These are phyloP conservation scores for Botia kubotai DNA, from an alignment of 2,797 vertebrate genomes.

Conservation along the genomic window DNA sequence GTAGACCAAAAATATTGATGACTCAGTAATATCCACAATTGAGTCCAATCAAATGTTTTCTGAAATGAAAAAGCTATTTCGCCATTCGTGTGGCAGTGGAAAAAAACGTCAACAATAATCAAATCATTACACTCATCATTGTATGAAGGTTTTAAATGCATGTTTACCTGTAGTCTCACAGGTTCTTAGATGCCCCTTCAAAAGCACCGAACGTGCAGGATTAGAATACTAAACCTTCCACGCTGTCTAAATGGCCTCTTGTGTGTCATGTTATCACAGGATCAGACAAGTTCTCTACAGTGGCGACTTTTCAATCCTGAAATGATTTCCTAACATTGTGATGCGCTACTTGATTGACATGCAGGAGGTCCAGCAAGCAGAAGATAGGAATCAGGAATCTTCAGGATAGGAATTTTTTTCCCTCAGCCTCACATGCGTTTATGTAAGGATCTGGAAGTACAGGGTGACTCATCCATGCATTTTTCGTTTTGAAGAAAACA, in stretches of 20 bases:
- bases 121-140: neutral
- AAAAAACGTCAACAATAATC: neutral
- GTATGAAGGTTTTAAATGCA: neutral
- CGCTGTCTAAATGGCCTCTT: neutral
- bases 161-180: neutral
- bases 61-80: neutral
- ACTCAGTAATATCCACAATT: no score
- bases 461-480: slow-evolving; percentile 30
- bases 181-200: neutral
- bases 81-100: neutral
- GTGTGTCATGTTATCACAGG: slow-evolving; percentile 13
- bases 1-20: no score
- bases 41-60: no score
- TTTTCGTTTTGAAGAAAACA: neutral
- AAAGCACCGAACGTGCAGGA: neutral
- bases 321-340: slow-evolving; percentile 36
- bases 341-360: slow-evolving; percentile 17
- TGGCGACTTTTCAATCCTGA: slow-evolving; percentile 2
- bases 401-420: neutral
- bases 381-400: slow-evolving; percentile 27
- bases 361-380: slow-evolving; percentile 36
- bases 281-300: slow-evolving; percentile 4
- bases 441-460: slow-evolving; percentile 18
- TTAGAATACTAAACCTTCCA: neutral
- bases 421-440: slow-evolving; percentile 36